Conservation (phyloP, 1,140 invertebrate genomes). For the Telenomus remus region DNA sequence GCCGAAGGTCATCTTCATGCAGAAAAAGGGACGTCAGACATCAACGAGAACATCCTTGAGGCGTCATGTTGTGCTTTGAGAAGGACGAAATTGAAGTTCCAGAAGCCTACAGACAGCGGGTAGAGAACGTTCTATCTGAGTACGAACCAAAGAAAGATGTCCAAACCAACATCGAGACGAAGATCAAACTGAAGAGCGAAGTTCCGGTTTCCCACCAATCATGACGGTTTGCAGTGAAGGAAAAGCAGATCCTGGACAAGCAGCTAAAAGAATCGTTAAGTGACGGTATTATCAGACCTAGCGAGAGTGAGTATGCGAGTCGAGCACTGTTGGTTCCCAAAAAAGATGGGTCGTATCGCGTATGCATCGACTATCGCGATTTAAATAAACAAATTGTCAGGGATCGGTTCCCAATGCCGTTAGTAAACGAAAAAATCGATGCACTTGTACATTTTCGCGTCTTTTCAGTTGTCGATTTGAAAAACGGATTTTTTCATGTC, state of each 20-base stretch:
- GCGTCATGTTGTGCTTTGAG: not conserved
- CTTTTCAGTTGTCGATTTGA: conserved; percentile 14
- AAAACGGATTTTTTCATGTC: conserved; percentile 25
- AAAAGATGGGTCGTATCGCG: conserved; percentile 4
- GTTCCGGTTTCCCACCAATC: conserved; percentile 1
- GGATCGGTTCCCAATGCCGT: conserved; percentile 15
- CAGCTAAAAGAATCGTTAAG: conserved; percentile 10
- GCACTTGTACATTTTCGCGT: conserved; percentile 7
- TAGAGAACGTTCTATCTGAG: not conserved
- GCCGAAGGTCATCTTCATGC: not conserved
- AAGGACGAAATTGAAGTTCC: not conserved
- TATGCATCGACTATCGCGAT: conserved; percentile 8
- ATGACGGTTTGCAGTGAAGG: conserved; percentile 5
- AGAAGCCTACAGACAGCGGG: not conserved
- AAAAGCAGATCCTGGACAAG: conserved; percentile 1
- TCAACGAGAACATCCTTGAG: not conserved
- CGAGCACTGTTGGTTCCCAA: conserved; percentile 6
- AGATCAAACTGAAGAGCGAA: conserved; percentile 12
- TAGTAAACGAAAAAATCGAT: conserved; percentile 19
- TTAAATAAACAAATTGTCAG: conserved; percentile 23
- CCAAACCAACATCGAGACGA: conserved; percentile 10
- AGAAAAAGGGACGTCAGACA: not conserved
- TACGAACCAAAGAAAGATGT: conserved; percentile 15
- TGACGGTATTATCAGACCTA: conserved; percentile 6
- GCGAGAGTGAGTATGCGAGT: conserved; percentile 12